Base-by-base conservation (phyloP, 2,113 vertebrate species). In the Axis porcinus region DNA sequence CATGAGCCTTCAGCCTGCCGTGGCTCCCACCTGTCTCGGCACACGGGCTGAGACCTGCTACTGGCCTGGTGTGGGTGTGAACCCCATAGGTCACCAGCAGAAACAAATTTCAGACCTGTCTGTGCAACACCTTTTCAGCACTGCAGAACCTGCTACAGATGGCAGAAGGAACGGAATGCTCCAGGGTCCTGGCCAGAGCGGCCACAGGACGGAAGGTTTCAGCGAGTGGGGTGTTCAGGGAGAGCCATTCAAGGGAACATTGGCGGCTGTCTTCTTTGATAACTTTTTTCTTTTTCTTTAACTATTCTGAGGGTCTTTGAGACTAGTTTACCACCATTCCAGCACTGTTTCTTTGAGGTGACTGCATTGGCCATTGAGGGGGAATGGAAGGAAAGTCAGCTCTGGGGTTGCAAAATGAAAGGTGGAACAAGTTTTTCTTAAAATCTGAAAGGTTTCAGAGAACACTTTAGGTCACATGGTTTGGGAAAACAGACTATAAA, bases 401-500 rank as follows among this genome's bases (percentile, higher is more conserved):
- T 82, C 55, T 87, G 55, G 54, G n/a, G 33, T 45, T 93, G 57
- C 78, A 67, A 84, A 81, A 58, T 27, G 70, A 58, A 96, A 95
- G 79, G 54, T 36, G 5, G 78, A 95, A 79, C 17, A 36, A 82
- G 47, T 43, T 93, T 92, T 92, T 85, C 36, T 95, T 93, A 58
- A 94, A 90, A 83, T 30, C 40, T 17, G 64, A 25, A 93, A 64
- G 45, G 43, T 83, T 96, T 87, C 89, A 89, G 92, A 94, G 87
- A 96, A 36, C 81, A 45, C 21, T 21, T 70, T 91, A 89, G 78
- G 52, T 86, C 30, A 89, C 15, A 12, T 96, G 90, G 86, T 96
- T 95, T 78, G 78, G n/a, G 23, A 67, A 96, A 82, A 94, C 90
- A 74, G 86, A 89, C n/a, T 87, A 57, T 52, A 83, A 91, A 95